phyloP scores from a whole-genome alignment of 2,888 invertebrate species.

The Philonicus albiceps region DNA sequence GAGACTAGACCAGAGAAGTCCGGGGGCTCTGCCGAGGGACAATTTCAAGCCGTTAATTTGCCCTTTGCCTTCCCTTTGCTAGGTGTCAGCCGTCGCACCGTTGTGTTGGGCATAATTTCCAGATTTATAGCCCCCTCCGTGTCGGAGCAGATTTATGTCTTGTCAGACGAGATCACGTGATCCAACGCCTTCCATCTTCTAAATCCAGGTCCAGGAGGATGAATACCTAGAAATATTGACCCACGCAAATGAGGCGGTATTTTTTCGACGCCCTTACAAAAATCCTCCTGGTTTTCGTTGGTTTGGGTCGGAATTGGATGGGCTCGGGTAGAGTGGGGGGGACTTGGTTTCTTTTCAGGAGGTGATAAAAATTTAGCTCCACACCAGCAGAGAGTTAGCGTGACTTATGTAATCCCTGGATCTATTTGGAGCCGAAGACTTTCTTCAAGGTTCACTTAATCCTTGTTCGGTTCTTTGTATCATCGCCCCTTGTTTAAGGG shows the following conservation, averaged over 20 bases:
- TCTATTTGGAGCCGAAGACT: not conserved
- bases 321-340: not conserved
- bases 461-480: not conserved
- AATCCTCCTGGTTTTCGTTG: not conserved
- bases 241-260: not conserved
- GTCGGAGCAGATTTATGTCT: not conserved
- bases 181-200: not conserved
- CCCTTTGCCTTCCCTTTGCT: not conserved
- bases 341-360: not conserved
- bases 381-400: not conserved
- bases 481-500: not conserved
- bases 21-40: not conserved
- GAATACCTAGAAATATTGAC: not conserved
- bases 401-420: not conserved
- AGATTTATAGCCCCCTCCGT: not conserved
- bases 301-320: not conserved
- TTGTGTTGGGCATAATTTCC: not conserved
- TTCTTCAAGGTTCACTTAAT: not conserved
- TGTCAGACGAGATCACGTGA: not conserved
- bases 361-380: not conserved
- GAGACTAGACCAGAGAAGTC: not conserved
- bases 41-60: not conserved
- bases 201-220: not conserved
- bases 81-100: not conserved
- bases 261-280: not conserved